Evolutionary conservation across 92 coral and sea anemone genomes (phyloP), one percentile per base, ranked within the genome.

Genomic region (Pocillopora meandrina): DNA sequence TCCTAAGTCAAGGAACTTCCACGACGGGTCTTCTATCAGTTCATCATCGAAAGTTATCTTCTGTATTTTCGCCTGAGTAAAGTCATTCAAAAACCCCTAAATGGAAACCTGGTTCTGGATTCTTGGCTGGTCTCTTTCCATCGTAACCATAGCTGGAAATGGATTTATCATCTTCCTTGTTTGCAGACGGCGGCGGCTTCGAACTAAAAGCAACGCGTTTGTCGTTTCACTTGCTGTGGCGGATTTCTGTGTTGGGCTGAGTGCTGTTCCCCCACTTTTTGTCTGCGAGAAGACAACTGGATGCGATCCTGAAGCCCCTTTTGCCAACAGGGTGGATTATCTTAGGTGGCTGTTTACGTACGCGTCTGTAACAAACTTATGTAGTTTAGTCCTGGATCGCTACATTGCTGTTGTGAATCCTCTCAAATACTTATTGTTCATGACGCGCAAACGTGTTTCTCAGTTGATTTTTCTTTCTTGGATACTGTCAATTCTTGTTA

Each of bases 131-230:
- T 42, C 49, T 7, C 49, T 42, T 42, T 42, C 49, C 49, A 42
- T 42, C 7, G 0, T 62, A 16, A 55, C 72, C 12, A 52, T 78
- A 0, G 33, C 73, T 62, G 83, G 83, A 63, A 78, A 78, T 52
- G 83, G 83, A 63, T 26, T 62, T 78, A 52, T 61, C 21, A 10
- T 78, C 18, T 78, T 78, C 16, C 83, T 78, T 7, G 42, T 62
- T 20, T 16, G 70, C 31, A 34, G 55, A 21, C 61, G 34, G 16
- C 31, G 49, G 49, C 49, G 49, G 49, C 49, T 42, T 42, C 49
- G 7, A 42, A 42, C 49, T 7, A 42, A 42, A 42, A 42, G 5
- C 49, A 57, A 79, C 58, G 35, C 14, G 21, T 35, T 64, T 9
- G 16, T 79, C 19, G 61, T n/a, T 52, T 79, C 74, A 8, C 58